Evolutionary conservation across 2,113 vertebrate genomes (phyloP), one percentile per base, ranked within the genome.

Genomic region (Pluvialis apricaria): DNA sequence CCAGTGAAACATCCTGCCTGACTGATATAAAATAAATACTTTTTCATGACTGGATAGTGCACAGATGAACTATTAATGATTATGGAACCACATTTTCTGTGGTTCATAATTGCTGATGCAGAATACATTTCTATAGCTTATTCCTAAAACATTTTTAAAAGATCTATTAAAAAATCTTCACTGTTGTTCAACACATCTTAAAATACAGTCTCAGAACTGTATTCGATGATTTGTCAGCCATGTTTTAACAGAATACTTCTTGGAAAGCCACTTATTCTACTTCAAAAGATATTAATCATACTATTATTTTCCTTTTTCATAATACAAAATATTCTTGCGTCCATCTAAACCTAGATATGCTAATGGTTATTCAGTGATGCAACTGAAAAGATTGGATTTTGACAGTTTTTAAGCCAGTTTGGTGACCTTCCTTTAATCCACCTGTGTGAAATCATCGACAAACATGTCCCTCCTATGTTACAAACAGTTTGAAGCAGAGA

Each of bases 391-490:
- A 14, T 16, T n/a, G n/a, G n/a, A 55, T 73, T 54, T 22, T 47
- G 24, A 40, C 28, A n/a, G 40, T 55, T 61, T 75, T 81, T 47
- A 55, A 73, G 26, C 21, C n/a, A 61, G 19, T 49, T 36, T 28
- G 13, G 47, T 47, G 31, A 71, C 12, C 8, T 54, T 54, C 28
- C 20, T 36, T 72, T 89, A 44, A 44, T 49, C 19, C n/a, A 44
- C 26, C 28, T 0, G 2, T 0, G 2, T 47, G 60, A 72, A 79
- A 61, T 28, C 0, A 0, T n/a, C 61, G 54, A 28, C 29, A 89
- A 24, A 49, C 68, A 11, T 36, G 31, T 49, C 29, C 10, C 31
- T 47, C 38, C 38, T n/a, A 36, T 22, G 40, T 79, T 38, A 68
- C 9, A 66, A 71, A 20, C 15, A 38, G n/a, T 42, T 32, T 73